A percentile compares a stretch with the other conserved stretches of the same genome.
Conservation (phyloP, 2,888 invertebrate genomes). For the Phortica okadai region DNA sequence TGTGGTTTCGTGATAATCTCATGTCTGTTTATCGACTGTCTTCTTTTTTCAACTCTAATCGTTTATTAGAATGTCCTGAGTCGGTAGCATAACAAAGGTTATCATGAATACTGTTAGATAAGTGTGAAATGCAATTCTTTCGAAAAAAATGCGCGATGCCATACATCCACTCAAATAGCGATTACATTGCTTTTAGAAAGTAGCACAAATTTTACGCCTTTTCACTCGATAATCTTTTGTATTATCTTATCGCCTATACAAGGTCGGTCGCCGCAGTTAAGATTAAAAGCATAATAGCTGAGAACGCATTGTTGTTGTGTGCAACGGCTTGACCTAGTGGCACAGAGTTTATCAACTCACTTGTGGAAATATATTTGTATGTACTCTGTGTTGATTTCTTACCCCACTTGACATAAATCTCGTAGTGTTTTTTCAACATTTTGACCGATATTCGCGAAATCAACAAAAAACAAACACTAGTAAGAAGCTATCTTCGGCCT, state of each 20-base stretch:
- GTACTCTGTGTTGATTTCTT: background rate
- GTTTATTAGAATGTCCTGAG: no score
- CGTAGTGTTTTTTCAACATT: slow-evolving; percentile 38
- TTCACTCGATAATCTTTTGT: background rate
- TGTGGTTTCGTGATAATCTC: no score
- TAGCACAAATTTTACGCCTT: background rate
- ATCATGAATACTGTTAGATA: no score
- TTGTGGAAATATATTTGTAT: background rate
- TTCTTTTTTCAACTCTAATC: no score
- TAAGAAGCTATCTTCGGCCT: no score
- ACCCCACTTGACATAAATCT: background rate
- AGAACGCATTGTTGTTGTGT: background rate
- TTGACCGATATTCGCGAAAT: slow-evolving; percentile 55
- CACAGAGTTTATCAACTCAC: background rate
- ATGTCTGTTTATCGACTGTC: no score
- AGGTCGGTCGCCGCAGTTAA: background rate
- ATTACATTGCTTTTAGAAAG: background rate
- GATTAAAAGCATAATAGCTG: background rate
- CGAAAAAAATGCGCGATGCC: no score
- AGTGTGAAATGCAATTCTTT: no score
- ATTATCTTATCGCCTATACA: background rate
- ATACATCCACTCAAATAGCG: background rate
- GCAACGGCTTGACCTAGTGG: background rate
- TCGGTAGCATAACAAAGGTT: no score
- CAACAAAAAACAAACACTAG: no score